phyloP scores from a whole-genome alignment of 2,888 invertebrate genomes.

The Leptura quadrifasciata region DNA sequence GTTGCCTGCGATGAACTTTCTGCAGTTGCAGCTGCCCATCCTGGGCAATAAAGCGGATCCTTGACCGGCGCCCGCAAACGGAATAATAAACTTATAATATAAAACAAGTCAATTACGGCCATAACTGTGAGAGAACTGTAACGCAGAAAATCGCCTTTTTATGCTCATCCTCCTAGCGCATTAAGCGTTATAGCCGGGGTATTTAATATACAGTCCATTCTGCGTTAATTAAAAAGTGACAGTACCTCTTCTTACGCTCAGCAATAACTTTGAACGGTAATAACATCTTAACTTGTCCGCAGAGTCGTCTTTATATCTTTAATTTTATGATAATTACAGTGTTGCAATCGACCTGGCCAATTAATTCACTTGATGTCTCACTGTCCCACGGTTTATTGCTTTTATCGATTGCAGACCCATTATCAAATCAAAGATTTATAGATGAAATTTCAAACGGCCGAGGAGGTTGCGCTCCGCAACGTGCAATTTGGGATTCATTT shows the following conservation, averaged over 20 bases:
- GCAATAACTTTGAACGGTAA: constrained; percentile 4
- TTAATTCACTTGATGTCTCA: constrained; percentile 25
- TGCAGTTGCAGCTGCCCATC: background rate
- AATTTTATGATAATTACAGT: constrained; percentile 37
- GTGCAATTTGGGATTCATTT: constrained; percentile 17
- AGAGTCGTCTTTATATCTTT: constrained; percentile 30
- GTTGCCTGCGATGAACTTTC: background rate
- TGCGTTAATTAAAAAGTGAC: constrained; percentile 35
- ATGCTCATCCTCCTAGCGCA: background rate
- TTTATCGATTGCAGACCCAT: constrained; percentile 26
- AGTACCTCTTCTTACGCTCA: constrained; percentile 19
- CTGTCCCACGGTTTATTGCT: constrained; percentile 22
- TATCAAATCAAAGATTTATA: constrained; percentile 32
- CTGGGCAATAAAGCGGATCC: background rate
- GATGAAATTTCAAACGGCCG: background rate
- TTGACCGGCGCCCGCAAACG: background rate
- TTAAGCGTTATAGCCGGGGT: constrained; percentile 4
- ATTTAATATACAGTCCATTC: constrained; percentile 14
- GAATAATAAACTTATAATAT: constrained; percentile 26
- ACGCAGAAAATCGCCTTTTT: constrained; percentile 18
- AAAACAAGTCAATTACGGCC: constrained; percentile 36
- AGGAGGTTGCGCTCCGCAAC: constrained; percentile 1
- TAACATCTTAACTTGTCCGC: constrained; percentile 31
- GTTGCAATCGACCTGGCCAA: constrained; percentile 13
- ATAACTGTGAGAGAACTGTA: constrained; percentile 11